Conservation (phyloP, 2,113 vertebrate genomes). For the Dascyllus trimaculatus region DNA sequence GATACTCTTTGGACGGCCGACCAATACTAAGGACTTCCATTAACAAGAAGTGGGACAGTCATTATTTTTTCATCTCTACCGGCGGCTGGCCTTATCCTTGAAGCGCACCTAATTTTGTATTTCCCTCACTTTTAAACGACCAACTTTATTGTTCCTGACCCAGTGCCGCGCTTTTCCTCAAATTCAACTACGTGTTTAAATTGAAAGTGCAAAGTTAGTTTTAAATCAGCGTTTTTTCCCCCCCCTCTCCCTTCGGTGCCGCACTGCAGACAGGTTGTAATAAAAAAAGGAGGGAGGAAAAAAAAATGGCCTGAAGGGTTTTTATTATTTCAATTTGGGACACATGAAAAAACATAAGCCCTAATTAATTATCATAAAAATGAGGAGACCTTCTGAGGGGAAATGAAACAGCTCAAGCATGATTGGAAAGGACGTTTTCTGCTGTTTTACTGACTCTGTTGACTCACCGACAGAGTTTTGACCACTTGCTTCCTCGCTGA, state of each 20-base stretch:
- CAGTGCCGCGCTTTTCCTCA: no score
- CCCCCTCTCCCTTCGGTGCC: not conserved
- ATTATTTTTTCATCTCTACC: no score
- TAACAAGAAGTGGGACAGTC: no score
- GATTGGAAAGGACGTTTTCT: conserved; percentile 5
- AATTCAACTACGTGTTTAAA: not conserved
- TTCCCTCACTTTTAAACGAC: no score
- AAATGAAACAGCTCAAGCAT: conserved; percentile 27
- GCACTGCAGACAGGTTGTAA: conserved; percentile 5
- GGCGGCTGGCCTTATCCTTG: no score
- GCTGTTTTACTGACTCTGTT: conserved; percentile 1
- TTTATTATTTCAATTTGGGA: conserved; percentile 27
- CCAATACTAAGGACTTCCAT: no score
- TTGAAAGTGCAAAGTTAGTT: conserved; percentile 4
- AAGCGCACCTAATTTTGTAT: no score
- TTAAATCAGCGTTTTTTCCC: not conserved
- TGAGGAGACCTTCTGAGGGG: conserved; percentile 5
- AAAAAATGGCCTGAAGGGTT: conserved; percentile 19
- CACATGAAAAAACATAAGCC: conserved; percentile 17
- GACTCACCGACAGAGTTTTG: not conserved
- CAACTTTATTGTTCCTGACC: no score
- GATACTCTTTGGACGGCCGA: no score
- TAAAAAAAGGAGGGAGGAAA: not conserved
- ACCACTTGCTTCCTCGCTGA: not conserved
- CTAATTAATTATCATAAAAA: conserved; percentile 44